Evolutionary conservation across 2,797 vertebrate species (phyloP).

Genomic region (Sciaenops ocellatus): DNA sequence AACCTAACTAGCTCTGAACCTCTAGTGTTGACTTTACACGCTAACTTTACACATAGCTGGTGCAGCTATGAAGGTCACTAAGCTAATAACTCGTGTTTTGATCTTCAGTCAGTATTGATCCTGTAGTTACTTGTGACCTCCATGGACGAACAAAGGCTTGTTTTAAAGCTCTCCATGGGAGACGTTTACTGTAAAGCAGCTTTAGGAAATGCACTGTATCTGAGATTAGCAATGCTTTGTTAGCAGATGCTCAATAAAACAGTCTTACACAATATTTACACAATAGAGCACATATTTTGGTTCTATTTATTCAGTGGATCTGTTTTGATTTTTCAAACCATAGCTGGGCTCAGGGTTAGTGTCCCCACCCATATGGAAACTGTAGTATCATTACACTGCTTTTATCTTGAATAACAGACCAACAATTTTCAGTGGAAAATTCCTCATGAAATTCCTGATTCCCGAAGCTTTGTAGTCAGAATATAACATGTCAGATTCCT

Average conservation of each 20-base stretch:
- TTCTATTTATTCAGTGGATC: neutral
- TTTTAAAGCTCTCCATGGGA: neutral
- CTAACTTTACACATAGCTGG: no score
- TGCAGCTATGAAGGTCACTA: no score
- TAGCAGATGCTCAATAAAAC: neutral
- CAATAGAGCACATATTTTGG: neutral
- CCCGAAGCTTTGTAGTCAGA: conserved; percentile 31
- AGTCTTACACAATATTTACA: neutral
- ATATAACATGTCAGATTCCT: conserved; percentile 48
- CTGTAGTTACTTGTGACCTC: neutral
- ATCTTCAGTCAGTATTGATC: neutral
- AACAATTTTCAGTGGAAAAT: conserved; percentile 1
- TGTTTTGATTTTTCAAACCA: neutral
- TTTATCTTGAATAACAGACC: conserved; percentile 12
- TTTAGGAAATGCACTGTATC: neutral
- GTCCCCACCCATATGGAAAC: neutral
- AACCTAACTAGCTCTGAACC: no score
- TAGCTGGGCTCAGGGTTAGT: neutral
- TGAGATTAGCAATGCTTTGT: neutral
- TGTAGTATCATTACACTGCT: conserved; percentile 2
- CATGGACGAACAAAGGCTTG: neutral
- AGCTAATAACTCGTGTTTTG: no score
- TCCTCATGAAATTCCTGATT: conserved; percentile 30
- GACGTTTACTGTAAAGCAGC: neutral
- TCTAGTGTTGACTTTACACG: no score